A percentile compares a stretch with the other conserved stretches of the same genome.
These are phyloP conservation scores for Climacteris rufus DNA, from an alignment of 2,113 vertebrate species.

Conservation along the genomic window DNA sequence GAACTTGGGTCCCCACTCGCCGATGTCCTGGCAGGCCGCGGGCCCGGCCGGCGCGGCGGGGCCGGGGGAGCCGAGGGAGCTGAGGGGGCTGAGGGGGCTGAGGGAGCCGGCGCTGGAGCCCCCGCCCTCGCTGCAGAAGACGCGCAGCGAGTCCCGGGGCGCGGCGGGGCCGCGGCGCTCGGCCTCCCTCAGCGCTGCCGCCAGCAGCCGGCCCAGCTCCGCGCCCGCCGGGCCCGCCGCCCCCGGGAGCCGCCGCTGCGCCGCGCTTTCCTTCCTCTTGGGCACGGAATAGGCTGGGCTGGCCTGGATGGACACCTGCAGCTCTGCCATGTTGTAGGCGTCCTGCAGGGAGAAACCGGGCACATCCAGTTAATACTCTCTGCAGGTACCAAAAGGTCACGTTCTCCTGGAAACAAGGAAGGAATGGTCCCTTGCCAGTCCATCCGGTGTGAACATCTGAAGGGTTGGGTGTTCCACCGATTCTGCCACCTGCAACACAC, in stretches of 20 bases:
- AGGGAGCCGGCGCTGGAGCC: slow-evolving; percentile 78
- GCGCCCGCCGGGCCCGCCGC: background rate
- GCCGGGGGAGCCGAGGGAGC: slow-evolving; percentile 78
- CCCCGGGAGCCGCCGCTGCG: background rate
- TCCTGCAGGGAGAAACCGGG: slow-evolving; percentile 69
- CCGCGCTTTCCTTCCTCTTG: slow-evolving; percentile 60
- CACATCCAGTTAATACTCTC: background rate
- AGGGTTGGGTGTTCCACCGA: background rate
- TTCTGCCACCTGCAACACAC: background rate
- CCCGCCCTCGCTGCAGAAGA: slow-evolving; percentile 82
- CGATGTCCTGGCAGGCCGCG: slow-evolving; percentile 66
- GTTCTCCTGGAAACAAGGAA: background rate
- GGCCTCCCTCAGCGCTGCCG: slow-evolving; percentile 73
- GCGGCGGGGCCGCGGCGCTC: slow-evolving; percentile 69
- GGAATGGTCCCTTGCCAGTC: background rate
- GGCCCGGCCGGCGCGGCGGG: slow-evolving; percentile 71
- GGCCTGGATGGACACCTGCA: slow-evolving; percentile 83
- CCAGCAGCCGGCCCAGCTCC: slow-evolving; percentile 76
- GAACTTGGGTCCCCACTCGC: slow-evolving; percentile 84
- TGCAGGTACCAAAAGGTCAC: fast-evolving
- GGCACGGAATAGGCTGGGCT: slow-evolving; percentile 78
- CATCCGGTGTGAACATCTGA: fast-evolving
- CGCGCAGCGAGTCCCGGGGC: slow-evolving; percentile 76
- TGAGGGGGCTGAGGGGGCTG: slow-evolving; percentile 82
- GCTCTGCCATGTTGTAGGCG: slow-evolving; percentile 85